phyloP scores from a whole-genome alignment of 2,888 invertebrate genomes.

The Digitonthophagus gazella region DNA sequence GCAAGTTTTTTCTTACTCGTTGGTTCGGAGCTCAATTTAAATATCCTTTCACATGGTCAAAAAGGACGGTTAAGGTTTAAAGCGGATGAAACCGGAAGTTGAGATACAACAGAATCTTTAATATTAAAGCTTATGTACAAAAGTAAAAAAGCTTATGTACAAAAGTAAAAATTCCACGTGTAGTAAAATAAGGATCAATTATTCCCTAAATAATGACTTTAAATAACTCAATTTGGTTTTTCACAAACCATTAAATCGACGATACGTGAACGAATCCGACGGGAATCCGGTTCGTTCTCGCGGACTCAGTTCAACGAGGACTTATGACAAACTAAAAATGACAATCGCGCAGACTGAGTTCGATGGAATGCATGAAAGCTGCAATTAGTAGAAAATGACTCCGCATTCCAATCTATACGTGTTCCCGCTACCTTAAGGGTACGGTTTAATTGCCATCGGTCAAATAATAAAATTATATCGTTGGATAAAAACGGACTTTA shows the following conservation, averaged over 20 bases:
- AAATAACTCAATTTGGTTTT: neutral
- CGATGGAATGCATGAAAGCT: neutral
- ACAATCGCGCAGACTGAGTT: neutral
- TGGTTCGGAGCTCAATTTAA: neutral
- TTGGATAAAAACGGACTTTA: too few relatives aligned
- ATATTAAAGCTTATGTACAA: neutral
- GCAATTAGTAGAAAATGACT: neutral
- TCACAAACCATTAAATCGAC: neutral
- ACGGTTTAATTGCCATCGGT: neutral
- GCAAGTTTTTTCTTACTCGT: constrained; percentile 3
- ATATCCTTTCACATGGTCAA: neutral
- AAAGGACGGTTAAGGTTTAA: neutral
- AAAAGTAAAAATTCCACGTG: too few relatives aligned
- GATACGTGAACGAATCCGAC: neutral
- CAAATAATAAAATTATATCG: neutral
- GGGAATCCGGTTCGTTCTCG: neutral
- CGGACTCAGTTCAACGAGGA: neutral
- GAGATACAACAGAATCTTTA: neutral
- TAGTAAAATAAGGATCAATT: too few relatives aligned
- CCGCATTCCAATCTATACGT: neutral
- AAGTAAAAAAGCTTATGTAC: too few relatives aligned
- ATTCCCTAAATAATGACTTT: too few relatives aligned
- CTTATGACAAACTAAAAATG: neutral
- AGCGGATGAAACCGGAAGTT: neutral
- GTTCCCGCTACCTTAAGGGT: neutral